Percentiles rank a stretch among this genome's conserved stretches.
Evolutionary conservation across 2,888 invertebrate genomes (phyloP).

Genomic region (Lepidocyrtoides sp.): DNA sequence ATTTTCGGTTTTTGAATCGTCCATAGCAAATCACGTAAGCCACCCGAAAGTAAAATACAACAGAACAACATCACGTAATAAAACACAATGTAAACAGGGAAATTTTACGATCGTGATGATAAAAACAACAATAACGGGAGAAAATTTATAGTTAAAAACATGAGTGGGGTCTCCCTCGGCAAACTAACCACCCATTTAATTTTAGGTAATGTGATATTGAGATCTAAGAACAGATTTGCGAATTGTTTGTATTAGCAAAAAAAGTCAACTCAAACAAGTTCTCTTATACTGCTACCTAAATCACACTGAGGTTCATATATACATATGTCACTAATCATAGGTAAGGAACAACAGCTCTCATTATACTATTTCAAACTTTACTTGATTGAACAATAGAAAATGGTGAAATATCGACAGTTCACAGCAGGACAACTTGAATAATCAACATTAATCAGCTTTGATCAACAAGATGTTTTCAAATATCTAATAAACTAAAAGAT

Average conservation of each 20-base stretch:
- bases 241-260: no score
- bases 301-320: not conserved
- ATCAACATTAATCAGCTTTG: not conserved
- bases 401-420: not conserved
- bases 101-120: slow-evolving; percentile 30
- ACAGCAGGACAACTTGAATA: not conserved
- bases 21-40: not conserved
- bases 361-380: not conserved
- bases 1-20: slow-evolving; percentile 4
- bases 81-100: not conserved
- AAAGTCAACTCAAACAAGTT: not conserved
- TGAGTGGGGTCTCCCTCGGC: not conserved
- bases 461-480: not conserved
- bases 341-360: not conserved
- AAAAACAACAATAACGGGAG: slow-evolving; percentile 11
- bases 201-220: slow-evolving; percentile 3
- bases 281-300: not conserved
- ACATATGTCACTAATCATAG: not conserved
- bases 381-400: not conserved
- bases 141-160: slow-evolving; percentile 31
- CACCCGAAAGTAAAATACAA: not conserved
- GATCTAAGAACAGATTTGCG: not conserved
- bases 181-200: not conserved
- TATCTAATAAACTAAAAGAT: no score
- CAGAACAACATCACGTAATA: slow-evolving; percentile 5